Conservation (phyloP, 2,797 vertebrate species). For the Halcyon chelicuti region DNA sequence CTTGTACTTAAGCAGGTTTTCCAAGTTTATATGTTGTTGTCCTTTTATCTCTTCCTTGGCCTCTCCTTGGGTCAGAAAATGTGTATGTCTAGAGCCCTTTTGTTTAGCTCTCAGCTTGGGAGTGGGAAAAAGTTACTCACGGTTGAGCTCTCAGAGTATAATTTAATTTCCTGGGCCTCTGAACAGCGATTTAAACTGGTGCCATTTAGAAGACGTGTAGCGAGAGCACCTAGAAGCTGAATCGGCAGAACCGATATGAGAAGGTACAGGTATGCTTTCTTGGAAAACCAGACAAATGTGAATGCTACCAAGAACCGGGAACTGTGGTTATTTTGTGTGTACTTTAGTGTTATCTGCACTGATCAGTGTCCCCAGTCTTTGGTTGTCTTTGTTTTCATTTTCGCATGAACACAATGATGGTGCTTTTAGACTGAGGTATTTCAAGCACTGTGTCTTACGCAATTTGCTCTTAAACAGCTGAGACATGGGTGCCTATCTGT, state of each 20-base stretch:
- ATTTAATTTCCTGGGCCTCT: neutral
- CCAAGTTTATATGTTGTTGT: conserved; percentile 25
- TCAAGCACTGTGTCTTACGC: conserved; percentile 62
- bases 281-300: neutral
- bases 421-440: conserved; percentile 65
- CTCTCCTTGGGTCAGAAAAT: conserved; percentile 45
- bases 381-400: conserved; percentile 68
- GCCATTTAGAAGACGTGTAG: neutral
- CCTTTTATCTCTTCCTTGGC: conserved; percentile 4
- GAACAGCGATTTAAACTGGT: neutral
- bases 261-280: conserved; percentile 1
- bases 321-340: neutral
- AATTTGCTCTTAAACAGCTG: conserved; percentile 64
- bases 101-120: conserved; percentile 54
- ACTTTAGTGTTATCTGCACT: conserved; percentile 43
- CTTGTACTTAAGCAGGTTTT: conserved; percentile 20
- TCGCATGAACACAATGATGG: conserved; percentile 67
- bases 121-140: conserved; percentile 56
- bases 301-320: neutral
- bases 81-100: conserved; percentile 43
- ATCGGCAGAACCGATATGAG: neutral
- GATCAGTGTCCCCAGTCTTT: conserved; percentile 44
- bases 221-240: neutral
- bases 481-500: conserved; percentile 73
- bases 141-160: neutral